Evolutionary conservation across 1,140 invertebrate genomes (phyloP).

Genomic region (Hyphantria cunea): DNA sequence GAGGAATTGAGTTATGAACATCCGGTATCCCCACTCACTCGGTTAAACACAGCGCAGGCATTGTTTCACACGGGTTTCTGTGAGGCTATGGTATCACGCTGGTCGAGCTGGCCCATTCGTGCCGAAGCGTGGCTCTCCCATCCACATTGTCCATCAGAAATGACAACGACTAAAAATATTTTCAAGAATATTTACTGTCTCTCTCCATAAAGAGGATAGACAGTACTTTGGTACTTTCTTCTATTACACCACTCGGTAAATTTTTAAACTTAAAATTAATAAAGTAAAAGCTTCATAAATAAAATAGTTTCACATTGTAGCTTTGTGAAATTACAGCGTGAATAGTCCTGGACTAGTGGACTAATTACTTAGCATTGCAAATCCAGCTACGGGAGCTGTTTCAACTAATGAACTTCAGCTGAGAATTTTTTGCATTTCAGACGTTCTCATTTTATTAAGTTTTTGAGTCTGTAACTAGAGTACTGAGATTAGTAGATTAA

Average conservation of each 20-base stretch:
- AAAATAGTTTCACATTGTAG: conserved; percentile 27
- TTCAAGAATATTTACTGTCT: too few relatives aligned
- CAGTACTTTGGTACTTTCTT: too few relatives aligned
- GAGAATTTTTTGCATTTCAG: conserved; percentile 16
- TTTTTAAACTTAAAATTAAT: conserved; percentile 16
- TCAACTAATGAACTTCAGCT: conserved; percentile 29
- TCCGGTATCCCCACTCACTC: too few relatives aligned
- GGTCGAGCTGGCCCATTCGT: too few relatives aligned
- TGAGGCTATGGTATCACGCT: too few relatives aligned
- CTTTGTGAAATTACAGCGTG: conserved; percentile 6
- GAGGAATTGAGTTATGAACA: too few relatives aligned
- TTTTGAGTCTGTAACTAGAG: conserved; percentile 6
- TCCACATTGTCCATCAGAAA: too few relatives aligned
- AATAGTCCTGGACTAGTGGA: conserved; percentile 27
- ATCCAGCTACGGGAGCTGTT: conserved; percentile 36
- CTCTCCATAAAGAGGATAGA: too few relatives aligned
- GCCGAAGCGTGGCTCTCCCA: too few relatives aligned
- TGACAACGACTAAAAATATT: too few relatives aligned
- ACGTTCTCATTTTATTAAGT: conserved; percentile 12
- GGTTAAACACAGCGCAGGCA: too few relatives aligned
- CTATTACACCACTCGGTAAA: neutral
- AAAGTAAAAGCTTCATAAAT: conserved; percentile 30
- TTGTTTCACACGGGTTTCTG: too few relatives aligned
- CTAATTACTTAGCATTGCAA: conserved; percentile 44
- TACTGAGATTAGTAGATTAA: conserved; percentile 7